Evolutionary conservation across 2,797 vertebrate species (phyloP).

Genomic region (Diceros bicornis): DNA sequence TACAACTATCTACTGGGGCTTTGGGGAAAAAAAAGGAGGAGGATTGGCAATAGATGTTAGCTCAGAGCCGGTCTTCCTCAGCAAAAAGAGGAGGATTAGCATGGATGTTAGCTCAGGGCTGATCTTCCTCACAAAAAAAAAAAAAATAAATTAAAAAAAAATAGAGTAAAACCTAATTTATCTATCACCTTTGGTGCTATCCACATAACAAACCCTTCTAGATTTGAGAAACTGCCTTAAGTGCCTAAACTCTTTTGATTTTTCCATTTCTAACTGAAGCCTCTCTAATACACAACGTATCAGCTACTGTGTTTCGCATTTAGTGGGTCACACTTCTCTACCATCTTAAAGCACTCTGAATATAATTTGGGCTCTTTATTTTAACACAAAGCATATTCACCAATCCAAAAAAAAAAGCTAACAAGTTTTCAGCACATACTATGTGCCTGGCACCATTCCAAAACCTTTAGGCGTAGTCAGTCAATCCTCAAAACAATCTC

Average conservation of each 20-base stretch:
- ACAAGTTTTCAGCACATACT: not conserved
- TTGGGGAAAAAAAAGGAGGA: no score
- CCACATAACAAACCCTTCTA: not conserved
- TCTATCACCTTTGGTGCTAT: not conserved
- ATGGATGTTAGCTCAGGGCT: no score
- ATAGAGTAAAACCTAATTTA: conserved; percentile 49
- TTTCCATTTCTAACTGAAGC: not conserved
- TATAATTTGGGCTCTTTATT: conserved; percentile 31
- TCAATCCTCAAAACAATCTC: conserved; percentile 21
- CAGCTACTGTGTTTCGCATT: conserved; percentile 1
- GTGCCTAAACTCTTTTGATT: not conserved
- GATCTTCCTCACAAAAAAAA: no score
- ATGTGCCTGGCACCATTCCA: conserved; percentile 33
- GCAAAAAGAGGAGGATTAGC: no score
- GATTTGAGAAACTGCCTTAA: conserved; percentile 4
- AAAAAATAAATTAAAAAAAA: not conserved
- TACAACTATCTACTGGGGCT: no score
- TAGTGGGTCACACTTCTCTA: not conserved
- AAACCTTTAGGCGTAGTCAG: not conserved
- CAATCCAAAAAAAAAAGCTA: not conserved
- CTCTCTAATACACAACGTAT: not conserved
- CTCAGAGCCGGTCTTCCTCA: no score
- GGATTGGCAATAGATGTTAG: no score
- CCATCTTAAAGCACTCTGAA: conserved; percentile 54
- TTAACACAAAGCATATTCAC: not conserved